Evolutionary conservation across 1,140 invertebrate genomes (phyloP).

Genomic region (Brachionus asplanchnoidis): DNA sequence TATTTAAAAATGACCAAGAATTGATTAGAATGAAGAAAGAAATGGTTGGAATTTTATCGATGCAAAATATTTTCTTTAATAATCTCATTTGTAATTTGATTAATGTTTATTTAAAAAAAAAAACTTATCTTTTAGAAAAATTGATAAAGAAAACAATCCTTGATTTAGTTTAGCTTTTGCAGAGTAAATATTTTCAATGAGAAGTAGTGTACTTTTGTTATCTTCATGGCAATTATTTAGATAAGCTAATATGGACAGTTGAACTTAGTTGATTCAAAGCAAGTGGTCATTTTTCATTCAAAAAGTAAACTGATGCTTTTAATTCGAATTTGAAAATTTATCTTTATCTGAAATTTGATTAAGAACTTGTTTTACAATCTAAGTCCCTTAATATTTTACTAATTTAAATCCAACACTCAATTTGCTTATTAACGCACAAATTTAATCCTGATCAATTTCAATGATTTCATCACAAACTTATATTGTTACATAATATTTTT

Average conservation of each 20-base stretch:
- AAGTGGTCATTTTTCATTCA: not conserved
- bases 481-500: not conserved
- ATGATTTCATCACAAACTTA: not conserved
- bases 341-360: not conserved
- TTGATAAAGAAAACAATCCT: not conserved
- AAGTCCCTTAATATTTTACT: not conserved
- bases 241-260: not conserved
- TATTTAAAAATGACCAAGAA: slow-evolving; percentile 31
- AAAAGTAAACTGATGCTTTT: not conserved
- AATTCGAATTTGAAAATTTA: not conserved
- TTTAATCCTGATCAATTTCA: not conserved
- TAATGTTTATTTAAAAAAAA: slow-evolving; percentile 16
- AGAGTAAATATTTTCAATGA: not conserved
- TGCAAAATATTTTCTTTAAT: not conserved
- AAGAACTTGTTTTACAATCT: not conserved
- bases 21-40: not conserved
- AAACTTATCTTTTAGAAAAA: not conserved
- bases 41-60: slow-evolving; percentile 2
- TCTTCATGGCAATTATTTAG: not conserved
- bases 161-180: not conserved
- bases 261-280: not conserved
- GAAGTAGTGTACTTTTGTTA: not conserved
- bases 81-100: slow-evolving; percentile 12
- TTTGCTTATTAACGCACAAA: not conserved
- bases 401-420: not conserved